phyloP scores from a whole-genome alignment of 2,113 vertebrate genomes.

The Damaliscus lunatus region DNA sequence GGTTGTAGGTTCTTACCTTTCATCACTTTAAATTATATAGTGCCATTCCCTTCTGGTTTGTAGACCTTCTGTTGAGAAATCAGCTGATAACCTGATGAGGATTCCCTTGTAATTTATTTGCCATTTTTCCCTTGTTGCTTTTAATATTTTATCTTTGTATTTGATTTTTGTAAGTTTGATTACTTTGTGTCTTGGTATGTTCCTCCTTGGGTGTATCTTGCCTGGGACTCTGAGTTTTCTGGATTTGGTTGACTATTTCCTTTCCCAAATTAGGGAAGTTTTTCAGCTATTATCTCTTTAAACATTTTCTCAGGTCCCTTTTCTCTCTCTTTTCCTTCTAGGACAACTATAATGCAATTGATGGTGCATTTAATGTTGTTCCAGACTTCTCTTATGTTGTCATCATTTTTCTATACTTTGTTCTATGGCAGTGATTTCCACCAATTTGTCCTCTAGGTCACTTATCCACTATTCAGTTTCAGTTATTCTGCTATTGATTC shows the following conservation, averaged over 20 bases:
- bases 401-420: not conserved
- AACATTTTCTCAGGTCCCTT: not conserved
- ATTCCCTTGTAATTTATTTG: not conserved
- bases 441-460: not conserved
- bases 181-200: not conserved
- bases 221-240: not conserved
- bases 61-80: not conserved
- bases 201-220: not conserved
- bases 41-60: not conserved
- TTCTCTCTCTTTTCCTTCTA: not conserved
- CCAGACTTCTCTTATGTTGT: not conserved
- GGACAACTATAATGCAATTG: not conserved
- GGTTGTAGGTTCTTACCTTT: not conserved
- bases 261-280: not conserved
- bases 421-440: not conserved
- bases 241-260: not conserved
- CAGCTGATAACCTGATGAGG: not conserved
- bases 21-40: not conserved
- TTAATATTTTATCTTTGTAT: not conserved
- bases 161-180: not conserved
- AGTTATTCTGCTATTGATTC: not conserved
- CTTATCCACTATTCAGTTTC: not conserved
- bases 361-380: not conserved
- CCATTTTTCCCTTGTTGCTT: not conserved
- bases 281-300: not conserved